Evolutionary conservation across 2,888 invertebrate genomes (phyloP).

Genomic region (Tigriopus californicus): DNA sequence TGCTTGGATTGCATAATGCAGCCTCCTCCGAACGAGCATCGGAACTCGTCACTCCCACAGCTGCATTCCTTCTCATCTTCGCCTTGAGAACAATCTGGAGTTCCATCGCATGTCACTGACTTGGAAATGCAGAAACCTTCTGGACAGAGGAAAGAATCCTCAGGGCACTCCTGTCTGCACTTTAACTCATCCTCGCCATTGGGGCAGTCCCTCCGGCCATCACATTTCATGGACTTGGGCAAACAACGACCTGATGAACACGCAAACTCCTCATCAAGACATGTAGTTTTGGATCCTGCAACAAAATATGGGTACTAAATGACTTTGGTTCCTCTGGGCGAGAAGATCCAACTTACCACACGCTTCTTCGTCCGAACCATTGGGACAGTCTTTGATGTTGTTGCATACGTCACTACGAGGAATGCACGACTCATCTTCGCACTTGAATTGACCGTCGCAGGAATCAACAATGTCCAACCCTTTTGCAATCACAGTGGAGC

Average conservation of each 20-base stretch:
- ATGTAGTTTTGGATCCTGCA: too few relatives aligned
- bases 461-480: background rate
- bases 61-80: conserved; percentile 35
- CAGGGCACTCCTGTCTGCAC: conserved; percentile 16
- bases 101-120: conserved; percentile 38
- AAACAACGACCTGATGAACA: conserved; percentile 36
- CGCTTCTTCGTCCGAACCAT: conserved; percentile 49
- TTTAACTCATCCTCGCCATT: conserved; percentile 21
- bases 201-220: conserved; percentile 29
- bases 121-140: conserved; percentile 17
- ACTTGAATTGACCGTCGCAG: conserved; percentile 16
- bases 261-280: conserved; percentile 33
- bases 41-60: background rate
- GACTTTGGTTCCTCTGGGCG: background rate
- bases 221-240: conserved; percentile 38
- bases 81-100: conserved; percentile 35
- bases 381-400: conserved; percentile 42
- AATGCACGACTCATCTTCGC: conserved; percentile 16
- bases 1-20: conserved; percentile 19
- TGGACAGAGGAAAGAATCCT: background rate
- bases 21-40: conserved; percentile 9
- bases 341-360: conserved; percentile 31
- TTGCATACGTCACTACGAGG: conserved; percentile 31
- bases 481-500: background rate
- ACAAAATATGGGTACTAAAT: background rate